Percentiles rank a stretch among this genome's conserved stretches.
phyloP scores from a whole-genome alignment of 2,113 vertebrate genomes.

The Lycocorax pyrrhopterus region DNA sequence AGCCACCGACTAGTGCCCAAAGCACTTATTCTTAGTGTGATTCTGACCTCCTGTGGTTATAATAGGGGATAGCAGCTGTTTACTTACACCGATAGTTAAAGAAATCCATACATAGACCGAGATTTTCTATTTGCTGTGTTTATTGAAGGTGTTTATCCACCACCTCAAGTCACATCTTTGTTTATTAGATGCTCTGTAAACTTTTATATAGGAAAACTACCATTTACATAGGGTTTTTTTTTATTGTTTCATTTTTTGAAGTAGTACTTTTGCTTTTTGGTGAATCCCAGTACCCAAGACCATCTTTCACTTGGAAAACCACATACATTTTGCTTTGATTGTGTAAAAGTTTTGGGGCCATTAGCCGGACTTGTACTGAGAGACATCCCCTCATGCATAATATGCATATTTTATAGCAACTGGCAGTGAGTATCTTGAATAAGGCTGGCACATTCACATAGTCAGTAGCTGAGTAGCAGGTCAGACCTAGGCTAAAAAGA shows the following conservation, averaged over 20 bases:
- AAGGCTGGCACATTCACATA: neutral
- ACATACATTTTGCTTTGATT: neutral
- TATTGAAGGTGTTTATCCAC: neutral
- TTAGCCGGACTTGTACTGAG: neutral
- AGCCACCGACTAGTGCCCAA: neutral
- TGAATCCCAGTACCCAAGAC: neutral
- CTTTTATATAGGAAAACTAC: neutral
- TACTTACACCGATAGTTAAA: neutral
- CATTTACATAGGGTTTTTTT: rapidly evolving
- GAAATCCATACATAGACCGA: neutral
- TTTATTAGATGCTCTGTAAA: neutral
- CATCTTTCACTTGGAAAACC: neutral
- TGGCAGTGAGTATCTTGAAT: neutral
- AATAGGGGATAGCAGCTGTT: neutral
- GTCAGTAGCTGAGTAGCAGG: neutral
- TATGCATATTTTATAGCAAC: neutral
- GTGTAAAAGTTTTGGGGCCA: neutral
- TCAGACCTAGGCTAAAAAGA: neutral
- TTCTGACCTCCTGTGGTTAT: constrained; percentile 63
- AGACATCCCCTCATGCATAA: neutral
- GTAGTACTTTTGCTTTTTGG: neutral
- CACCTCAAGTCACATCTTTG: neutral
- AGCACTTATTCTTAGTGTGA: neutral
- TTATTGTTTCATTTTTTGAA: neutral
- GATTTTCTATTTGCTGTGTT: neutral